Base-by-base conservation (phyloP, 2,113 vertebrate genomes). In the Dipodomys stephensi region DNA sequence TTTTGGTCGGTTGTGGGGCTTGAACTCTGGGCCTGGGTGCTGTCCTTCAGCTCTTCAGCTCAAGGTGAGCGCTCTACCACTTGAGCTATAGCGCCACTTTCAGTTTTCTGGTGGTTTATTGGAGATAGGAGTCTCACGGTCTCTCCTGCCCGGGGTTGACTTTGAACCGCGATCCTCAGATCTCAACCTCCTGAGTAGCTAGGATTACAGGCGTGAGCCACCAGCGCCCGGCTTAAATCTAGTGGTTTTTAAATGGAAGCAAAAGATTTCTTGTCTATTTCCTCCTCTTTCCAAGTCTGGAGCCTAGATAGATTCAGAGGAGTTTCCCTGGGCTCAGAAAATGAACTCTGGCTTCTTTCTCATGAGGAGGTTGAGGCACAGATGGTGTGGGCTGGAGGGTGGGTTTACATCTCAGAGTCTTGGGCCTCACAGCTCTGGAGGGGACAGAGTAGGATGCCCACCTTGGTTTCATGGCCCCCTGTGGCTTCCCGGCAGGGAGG, bases 381-480 rank as follows among this genome's bases (percentile, higher is more conserved):
- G 68, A 23, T 30, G 64, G 60, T 2, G 30, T 11, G 60, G 57
- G 80, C 4, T 62, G 20, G 28, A 53, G 60, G 25, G 18, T 13
- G 30, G 39, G 12, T 7, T 0, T 84, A 62, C 23, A n/a, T 23
- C 6, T 12, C 30, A n/a, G 60, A 91, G 25, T 1, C 5, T 0
- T 8, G 27, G 76, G 22, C 15, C 11, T 8, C 62, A 0, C 62
- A 79, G 3, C 69, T 13, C 3, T 10, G 69, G 46, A 32, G 10
- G 4, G 6, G 65, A 9, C 57, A 39, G 1, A 2, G 0, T 3
- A 0, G 20, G 44, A 4, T 35, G 49, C 7, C 0, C 39, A 73
- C 18, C 72, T 25, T 0, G 0, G 35, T 20, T 57, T 81, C 79
- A 9, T 2, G 19, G 57, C 25, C 28, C 39, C 88, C 32, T 0